These are phyloP conservation scores for Loripinus fragilis DNA, from an alignment of 2,888 invertebrate species.

Conservation along the genomic window DNA sequence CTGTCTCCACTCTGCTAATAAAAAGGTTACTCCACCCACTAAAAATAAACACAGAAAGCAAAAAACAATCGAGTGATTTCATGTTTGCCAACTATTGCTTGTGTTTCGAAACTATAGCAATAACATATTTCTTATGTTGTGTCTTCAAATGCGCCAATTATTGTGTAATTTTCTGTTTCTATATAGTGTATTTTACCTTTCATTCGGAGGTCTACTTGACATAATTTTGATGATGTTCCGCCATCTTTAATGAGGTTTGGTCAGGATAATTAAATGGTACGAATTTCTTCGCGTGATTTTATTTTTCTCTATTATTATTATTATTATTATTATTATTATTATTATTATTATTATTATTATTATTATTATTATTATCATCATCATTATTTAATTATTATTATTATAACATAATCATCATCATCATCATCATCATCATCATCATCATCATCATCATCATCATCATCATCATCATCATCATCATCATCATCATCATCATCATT, in stretches of 20 bases:
- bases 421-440: background rate
- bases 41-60: background rate
- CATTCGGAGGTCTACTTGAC: slow-evolving; percentile 39
- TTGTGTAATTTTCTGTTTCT: background rate
- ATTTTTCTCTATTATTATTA: background rate
- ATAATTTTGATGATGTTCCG: slow-evolving; percentile 9
- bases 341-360: background rate
- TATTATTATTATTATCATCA: background rate
- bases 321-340: background rate
- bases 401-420: background rate
- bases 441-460: too few relatives aligned
- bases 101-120: background rate
- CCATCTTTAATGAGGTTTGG: slow-evolving; percentile 5
- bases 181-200: slow-evolving; percentile 10
- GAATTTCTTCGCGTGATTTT: background rate
- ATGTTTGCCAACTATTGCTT: background rate
- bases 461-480: too few relatives aligned
- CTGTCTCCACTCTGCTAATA: too few relatives aligned
- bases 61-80: background rate
- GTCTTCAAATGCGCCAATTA: background rate
- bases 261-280: background rate
- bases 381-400: background rate
- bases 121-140: background rate
- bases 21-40: background rate
- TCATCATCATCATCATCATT: too few relatives aligned